Percentiles rank a stretch among this genome's conserved stretches.
phyloP scores from a whole-genome alignment of 2,797 vertebrate genomes.

The Neosilurus hyrtlii region DNA sequence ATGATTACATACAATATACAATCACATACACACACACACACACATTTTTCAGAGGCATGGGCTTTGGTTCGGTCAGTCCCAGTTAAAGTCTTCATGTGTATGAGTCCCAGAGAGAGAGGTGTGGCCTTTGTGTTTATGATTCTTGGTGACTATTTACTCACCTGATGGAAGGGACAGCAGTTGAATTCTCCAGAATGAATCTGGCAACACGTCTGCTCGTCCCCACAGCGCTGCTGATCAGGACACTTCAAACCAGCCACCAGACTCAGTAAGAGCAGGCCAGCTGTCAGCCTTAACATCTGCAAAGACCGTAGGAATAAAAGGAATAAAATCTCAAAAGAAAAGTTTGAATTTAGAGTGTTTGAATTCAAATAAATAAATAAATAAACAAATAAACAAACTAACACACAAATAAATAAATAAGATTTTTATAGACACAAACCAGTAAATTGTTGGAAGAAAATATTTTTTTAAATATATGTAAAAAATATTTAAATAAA shows the following conservation, averaged over 20 bases:
- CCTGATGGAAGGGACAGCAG: constrained; percentile 70
- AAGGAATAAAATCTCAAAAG: not conserved
- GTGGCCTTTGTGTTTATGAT: not conserved
- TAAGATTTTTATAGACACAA: not conserved
- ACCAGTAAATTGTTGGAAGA: not conserved
- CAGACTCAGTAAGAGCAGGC: constrained; percentile 61
- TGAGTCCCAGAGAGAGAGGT: no score
- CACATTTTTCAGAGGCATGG: not conserved
- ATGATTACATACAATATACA: not conserved
- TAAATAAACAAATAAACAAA: not conserved
- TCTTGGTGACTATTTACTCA: constrained; percentile 42
- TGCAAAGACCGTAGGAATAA: constrained; percentile 39
- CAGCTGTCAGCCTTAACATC: constrained; percentile 67
- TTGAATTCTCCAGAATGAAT: constrained; percentile 57
- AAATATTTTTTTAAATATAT: no score
- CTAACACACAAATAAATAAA: not conserved
- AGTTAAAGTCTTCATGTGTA: no score
- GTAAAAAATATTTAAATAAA: not conserved
- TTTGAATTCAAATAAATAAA: not conserved
- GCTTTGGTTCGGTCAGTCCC: not conserved
- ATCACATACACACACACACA: not conserved
- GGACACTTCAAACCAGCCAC: constrained; percentile 64
- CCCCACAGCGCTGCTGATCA: constrained; percentile 63
- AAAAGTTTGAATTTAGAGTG: not conserved
- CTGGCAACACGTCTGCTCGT: constrained; percentile 74